Evolutionary conservation across 64 coral and sea anemone species (phyloP).

Genomic region (Astreopora myriophthalma): DNA sequence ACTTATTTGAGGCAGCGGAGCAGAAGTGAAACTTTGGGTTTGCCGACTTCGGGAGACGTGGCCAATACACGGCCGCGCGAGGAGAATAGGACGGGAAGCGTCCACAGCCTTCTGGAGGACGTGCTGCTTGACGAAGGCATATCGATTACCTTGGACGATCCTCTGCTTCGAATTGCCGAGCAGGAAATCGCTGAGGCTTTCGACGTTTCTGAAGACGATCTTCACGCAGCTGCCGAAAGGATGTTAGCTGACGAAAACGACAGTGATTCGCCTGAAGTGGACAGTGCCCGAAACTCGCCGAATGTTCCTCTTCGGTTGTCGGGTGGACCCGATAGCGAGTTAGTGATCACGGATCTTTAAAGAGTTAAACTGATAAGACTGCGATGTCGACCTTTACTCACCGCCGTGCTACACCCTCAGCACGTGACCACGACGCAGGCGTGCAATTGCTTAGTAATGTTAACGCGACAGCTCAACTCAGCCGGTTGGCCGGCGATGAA

Average conservation of each 20-base stretch:
- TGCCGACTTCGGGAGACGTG: slow-evolving; percentile 10
- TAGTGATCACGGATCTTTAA: slow-evolving; percentile 89
- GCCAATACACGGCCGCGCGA: not conserved
- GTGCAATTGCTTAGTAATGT: not conserved
- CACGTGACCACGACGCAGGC: not conserved
- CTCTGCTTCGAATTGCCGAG: slow-evolving; percentile 82
- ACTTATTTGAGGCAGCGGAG: slow-evolving; percentile 42
- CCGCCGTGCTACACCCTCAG: not conserved
- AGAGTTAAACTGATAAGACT: not conserved
- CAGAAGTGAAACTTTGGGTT: slow-evolving; percentile 26
- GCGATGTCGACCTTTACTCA: not conserved
- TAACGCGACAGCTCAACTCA: not conserved
- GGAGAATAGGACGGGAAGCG: slow-evolving; percentile 20
- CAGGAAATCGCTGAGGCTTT: slow-evolving; percentile 94
- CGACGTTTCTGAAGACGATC: slow-evolving; percentile 87
- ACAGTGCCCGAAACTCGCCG: slow-evolving; percentile 15
- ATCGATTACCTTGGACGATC: slow-evolving; percentile 66
- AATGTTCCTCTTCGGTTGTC: slow-evolving; percentile 57
- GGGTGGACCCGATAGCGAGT: slow-evolving; percentile 70
- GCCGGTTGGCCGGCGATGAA: not conserved
- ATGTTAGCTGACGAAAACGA: slow-evolving; percentile 59
- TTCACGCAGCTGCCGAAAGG: slow-evolving; percentile 86
- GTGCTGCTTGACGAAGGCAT: slow-evolving; percentile 75
- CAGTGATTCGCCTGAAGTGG: not conserved
- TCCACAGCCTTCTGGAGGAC: slow-evolving; percentile 5